Evolutionary conservation across 2,797 vertebrate genomes (phyloP), one percentile per base, ranked within the genome.

Genomic region (Anabas testudineus): DNA sequence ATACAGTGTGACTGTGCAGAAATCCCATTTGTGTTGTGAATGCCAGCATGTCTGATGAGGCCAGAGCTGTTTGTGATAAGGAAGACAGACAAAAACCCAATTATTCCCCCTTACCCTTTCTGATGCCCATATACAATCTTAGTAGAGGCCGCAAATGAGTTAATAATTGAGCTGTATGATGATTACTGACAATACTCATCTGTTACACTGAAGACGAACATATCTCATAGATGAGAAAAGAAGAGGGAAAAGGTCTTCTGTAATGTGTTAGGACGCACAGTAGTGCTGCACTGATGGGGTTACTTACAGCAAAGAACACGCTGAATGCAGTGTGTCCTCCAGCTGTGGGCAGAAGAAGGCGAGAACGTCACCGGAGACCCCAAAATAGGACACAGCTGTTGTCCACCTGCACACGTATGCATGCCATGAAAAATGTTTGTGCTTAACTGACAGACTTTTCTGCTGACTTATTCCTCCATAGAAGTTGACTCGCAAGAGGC

Each of bases 101-200:
- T 67, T 43, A 63, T 10, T 36, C 21, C n/a, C 13, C 18, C 26
- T 51, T 22, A 56, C 10, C 12, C 18, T 61, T 26, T 22, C n/a
- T 37, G 53, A 14, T 22, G 42, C 5, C 14, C 12, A 2, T 13
- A 22, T 7, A 10, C 6, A 24, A 42, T 48, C 28, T 52, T 0
- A 57, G 43, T 41, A 54, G 32, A 47, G 26, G 26, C 28, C 12
- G 67, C 4, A 24, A 21, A 54, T 66, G 12, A 41, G 24, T 54
- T 67, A 18, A 19, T 1, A n/a, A 30, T 14, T 9, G 3, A 42
- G 15, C 21, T 45, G 37, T 16, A 42, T 34, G 26, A 55, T 62
- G 53, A 37, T 21, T 15, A 46, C 51, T 1, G 2, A 12, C 49
- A 22, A 13, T 10, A 15, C n/a, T 53, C 22, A 34, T 63, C 37